Evolutionary conservation across 1,140 invertebrate genomes (phyloP).

Genomic region (Druon quercuslanigerum): DNA sequence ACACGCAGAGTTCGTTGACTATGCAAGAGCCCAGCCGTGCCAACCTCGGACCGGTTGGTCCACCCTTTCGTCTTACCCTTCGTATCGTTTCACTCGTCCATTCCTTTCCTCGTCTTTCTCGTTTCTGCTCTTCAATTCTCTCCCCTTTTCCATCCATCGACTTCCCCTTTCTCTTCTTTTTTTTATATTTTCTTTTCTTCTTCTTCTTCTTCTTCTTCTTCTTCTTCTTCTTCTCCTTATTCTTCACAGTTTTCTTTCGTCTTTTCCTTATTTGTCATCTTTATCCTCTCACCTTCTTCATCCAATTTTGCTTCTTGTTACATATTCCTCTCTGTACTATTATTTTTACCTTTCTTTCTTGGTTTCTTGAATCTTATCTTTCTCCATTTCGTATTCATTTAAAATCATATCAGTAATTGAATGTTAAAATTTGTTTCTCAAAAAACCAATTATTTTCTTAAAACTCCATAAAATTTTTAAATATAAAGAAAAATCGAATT

Average conservation of each 20-base stretch:
- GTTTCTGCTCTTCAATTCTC: background rate
- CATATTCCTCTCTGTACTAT: no score
- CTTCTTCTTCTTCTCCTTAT: background rate
- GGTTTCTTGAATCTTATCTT: no score
- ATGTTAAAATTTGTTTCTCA: no score
- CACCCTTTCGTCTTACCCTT: slow-evolving; percentile 53
- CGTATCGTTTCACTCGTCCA: slow-evolving; percentile 37
- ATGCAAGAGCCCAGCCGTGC: slow-evolving; percentile 46
- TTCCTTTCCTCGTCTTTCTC: slow-evolving; percentile 6
- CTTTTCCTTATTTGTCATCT: background rate
- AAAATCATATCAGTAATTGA: no score
- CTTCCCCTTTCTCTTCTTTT: background rate
- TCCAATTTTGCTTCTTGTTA: no score
- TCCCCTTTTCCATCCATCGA: background rate
- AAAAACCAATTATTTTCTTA: no score
- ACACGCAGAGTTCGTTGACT: slow-evolving; percentile 56
- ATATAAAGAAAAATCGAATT: no score
- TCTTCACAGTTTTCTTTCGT: background rate
- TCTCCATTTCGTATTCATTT: no score
- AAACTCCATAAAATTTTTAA: no score
- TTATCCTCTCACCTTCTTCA: background rate
- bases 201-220: no score
- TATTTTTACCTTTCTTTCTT: no score
- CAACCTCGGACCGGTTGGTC: slow-evolving; percentile 55
- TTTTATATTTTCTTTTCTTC: background rate